A percentile compares a stretch with the other conserved stretches of the same genome.
Evolutionary conservation across 2,797 vertebrate genomes (phyloP).

Genomic region (Enteromius paludinosus): DNA sequence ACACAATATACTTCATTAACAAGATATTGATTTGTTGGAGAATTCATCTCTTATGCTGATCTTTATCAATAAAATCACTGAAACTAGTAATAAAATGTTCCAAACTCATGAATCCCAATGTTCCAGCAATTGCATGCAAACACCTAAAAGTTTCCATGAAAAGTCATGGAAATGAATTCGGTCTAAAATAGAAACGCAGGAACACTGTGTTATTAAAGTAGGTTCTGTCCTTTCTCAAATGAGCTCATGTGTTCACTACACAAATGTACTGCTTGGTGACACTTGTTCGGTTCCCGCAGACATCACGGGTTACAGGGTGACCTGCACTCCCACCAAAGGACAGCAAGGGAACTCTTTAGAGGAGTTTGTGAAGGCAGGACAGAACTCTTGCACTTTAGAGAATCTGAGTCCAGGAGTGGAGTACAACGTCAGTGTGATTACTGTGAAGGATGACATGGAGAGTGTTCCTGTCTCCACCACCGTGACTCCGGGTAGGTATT

Average conservation of each 20-base stretch:
- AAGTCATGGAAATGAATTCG: background rate
- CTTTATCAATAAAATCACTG: background rate
- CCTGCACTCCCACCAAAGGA: constrained; percentile 85
- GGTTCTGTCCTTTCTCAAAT: background rate
- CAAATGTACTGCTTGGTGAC: background rate
- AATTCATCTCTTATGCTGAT: background rate
- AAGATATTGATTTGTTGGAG: background rate
- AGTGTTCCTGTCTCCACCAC: constrained; percentile 88
- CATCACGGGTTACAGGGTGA: constrained; percentile 92
- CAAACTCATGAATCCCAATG: background rate
- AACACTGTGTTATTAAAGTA: background rate
- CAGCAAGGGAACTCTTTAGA: constrained; percentile 90
- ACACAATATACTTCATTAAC: background rate
- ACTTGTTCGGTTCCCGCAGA: constrained; percentile 70
- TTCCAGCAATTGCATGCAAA: background rate
- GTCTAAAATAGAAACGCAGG: background rate
- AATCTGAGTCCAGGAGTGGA: constrained; percentile 92
- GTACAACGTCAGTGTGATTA: constrained; percentile 94
- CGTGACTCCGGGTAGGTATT: constrained; percentile 85
- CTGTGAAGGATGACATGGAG: constrained; percentile 91
- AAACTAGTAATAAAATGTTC: background rate
- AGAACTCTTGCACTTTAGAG: constrained; percentile 91
- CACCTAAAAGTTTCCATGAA: background rate
- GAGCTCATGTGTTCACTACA: background rate
- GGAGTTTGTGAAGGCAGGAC: constrained; percentile 86